Base-by-base conservation (phyloP, 1,140 invertebrate genomes). In the Dryas iulia region DNA sequence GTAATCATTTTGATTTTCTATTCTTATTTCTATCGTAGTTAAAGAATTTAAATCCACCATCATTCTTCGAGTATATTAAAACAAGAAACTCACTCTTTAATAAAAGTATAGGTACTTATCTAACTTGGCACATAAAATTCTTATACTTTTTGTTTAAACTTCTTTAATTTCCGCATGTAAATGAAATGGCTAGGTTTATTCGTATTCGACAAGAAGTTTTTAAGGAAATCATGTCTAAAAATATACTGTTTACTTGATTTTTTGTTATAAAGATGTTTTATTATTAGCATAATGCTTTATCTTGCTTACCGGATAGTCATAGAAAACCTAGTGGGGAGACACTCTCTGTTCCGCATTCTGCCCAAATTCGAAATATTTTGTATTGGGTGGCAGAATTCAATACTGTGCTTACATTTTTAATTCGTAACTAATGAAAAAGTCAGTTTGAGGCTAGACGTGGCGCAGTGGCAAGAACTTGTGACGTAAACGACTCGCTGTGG, bases 101-200 rank as follows among this genome's bases (percentile, higher is more conserved):
- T 52, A 61, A 61, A 61, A 61, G 25, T 61, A 61, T 52, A 47
- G 14, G 6, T 47, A 54, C 61, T 31, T 63, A 63, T 63, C 61
- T 56, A 63, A 63, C 56, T 70, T 59, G 8, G 26, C 47, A 52
- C 59, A 56, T 61, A 53, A 71, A 66, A 66, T 57, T 66, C 60
- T 59, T 67, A 59, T 47, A 66, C 58, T 31, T 74, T 71, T 60
- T 62, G 26, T 28, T 64, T 33, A 56, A 74, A 74, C 63, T 71
- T 74, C 68, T 71, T 74, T 71, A 71, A 74, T 74, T 74, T 71
- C 61, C 64, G 64, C 56, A 68, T 64, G 57, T 63, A 74, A 71
- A 74, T 71, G 65, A 64, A 67, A 62, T 33, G 67, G 54, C 33
- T 39, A 58, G 25, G 63, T 71, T 74, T 67, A 65, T 71, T 57